phyloP scores from a whole-genome alignment of 2,113 vertebrate genomes.

The Lucifuga dentata region DNA sequence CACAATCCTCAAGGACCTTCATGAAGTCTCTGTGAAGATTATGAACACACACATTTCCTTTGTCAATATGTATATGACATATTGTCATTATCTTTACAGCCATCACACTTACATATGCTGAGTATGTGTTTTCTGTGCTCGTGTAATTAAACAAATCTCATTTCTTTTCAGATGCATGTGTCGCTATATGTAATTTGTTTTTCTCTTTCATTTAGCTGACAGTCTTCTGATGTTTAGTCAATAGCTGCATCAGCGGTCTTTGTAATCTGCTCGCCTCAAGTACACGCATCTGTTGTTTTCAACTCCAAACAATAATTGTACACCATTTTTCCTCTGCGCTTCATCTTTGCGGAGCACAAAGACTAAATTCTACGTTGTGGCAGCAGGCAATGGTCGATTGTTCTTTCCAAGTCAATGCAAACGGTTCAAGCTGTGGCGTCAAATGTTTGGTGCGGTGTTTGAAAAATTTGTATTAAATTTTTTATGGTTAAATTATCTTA shows the following conservation, averaged over 20 bases:
- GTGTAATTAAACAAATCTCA: background rate
- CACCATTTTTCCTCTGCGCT: slow-evolving; percentile 23
- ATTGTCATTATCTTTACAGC: too few relatives aligned
- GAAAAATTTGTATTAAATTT: slow-evolving; percentile 16
- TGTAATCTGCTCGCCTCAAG: slow-evolving; percentile 34
- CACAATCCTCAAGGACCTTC: slow-evolving; percentile 39
- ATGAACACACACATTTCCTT: slow-evolving; percentile 38
- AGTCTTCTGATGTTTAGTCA: slow-evolving; percentile 36
- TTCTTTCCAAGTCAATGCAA: slow-evolving; percentile 46
- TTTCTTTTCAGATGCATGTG: background rate
- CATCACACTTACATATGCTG: background rate
- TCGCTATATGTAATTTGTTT: background rate
- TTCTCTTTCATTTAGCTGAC: slow-evolving; percentile 20
- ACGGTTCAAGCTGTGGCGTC: slow-evolving; percentile 2
- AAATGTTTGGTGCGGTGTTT: slow-evolving; percentile 18
- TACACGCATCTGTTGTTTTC: slow-evolving; percentile 39
- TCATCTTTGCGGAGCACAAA: slow-evolving; percentile 27
- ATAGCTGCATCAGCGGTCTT: slow-evolving; percentile 28
- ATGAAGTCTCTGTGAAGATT: slow-evolving; percentile 47
- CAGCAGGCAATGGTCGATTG: slow-evolving; percentile 41
- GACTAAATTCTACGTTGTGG: slow-evolving; percentile 23
- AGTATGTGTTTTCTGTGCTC: background rate
- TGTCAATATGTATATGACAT: background rate
- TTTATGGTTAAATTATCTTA: background rate
- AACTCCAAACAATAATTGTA: slow-evolving; percentile 33